Base-by-base conservation (phyloP, 64 coral and sea anemone genomes). In the Actinia equina region DNA sequence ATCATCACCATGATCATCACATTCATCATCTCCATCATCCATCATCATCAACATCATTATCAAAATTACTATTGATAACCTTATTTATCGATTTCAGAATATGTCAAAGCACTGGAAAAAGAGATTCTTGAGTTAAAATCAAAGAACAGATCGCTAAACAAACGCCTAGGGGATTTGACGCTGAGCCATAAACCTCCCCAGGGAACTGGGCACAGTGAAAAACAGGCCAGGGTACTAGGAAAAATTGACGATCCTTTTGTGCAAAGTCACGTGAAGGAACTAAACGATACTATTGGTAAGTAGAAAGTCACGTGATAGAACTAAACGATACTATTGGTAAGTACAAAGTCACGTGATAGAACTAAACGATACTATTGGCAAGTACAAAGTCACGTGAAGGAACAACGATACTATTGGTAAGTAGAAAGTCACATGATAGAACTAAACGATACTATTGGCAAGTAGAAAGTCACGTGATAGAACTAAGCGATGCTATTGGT, bases 271-370 rank as follows among this genome's bases (percentile, higher is more conserved):
- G 86, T 98, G 63, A 98, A 91, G 88, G 92, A 98, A 81, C 89
- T 98, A 18, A 98, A 98, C 44, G 86, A 86, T 74, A 94, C 95
- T 64, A 88, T 98, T 67, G 95, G 95, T 98, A 71, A 61, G 91
- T 82, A 56, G 45, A 49, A 13, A 56, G 54, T 56, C 54, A 56
- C 54, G 14, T 56, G 54, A 56, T 56, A 56, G 1, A 56, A 6
- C 9, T 15, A 58, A 49, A 22, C 26, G 44, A 84, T 51, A 58
- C 27, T 18, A 54, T 30, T 16, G 43, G 16, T 17, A 20, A 52
- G 43, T n/a, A n/a, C 27, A 59, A 49, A 49, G 45, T 49, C 45
- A 49, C 45, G 45, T 49, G 45, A 49, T 49, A 49, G 45, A 49
- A 49, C 3, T 49, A 49, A 49, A 7, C 45, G 45, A 49, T 49